Conservation (phyloP, 2,888 invertebrate genomes). For the Microplitis deprimator region DNA sequence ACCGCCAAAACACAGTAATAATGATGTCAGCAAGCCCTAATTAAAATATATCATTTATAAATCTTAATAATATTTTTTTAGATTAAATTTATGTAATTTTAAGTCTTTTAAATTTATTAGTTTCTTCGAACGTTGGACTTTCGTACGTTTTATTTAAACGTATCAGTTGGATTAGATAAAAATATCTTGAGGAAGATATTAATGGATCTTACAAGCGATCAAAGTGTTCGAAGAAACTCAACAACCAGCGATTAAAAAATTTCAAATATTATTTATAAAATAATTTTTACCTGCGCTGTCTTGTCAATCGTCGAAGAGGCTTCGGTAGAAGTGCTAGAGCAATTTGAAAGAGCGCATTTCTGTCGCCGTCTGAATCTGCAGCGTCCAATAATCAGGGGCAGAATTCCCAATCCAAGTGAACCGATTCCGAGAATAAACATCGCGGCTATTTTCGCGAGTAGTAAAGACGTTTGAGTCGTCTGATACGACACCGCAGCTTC, state of each 20-base stretch:
- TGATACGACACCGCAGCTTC: slow-evolving; percentile 33
- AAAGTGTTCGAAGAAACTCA: slow-evolving; percentile 34
- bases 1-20: slow-evolving; percentile 78
- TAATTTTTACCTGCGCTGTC: slow-evolving; percentile 46
- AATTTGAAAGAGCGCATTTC: slow-evolving; percentile 57
- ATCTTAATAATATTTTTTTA: background rate
- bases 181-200: slow-evolving; percentile 3
- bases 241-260: slow-evolving; percentile 19
- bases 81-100: background rate
- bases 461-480: slow-evolving; percentile 55
- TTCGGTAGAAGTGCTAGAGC: slow-evolving; percentile 59
- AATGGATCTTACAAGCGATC: background rate
- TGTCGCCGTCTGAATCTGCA: slow-evolving; percentile 56
- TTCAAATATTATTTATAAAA: background rate
- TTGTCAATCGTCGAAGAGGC: slow-evolving; percentile 60
- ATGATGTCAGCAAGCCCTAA: slow-evolving; percentile 74
- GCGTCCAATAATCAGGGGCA: slow-evolving; percentile 73
- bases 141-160: background rate
- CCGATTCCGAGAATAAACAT: slow-evolving; percentile 76
- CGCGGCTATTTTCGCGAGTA: slow-evolving; percentile 75
- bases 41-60: slow-evolving; percentile 39
- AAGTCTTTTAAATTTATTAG: too few relatives aligned
- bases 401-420: slow-evolving; percentile 75
- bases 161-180: slow-evolving; percentile 4
- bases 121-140: background rate